A percentile compares a stretch with the other conserved stretches of the same genome.
These are phyloP conservation scores for Cactoblastis cactorum DNA, from an alignment of 2,888 invertebrate species.

Conservation along the genomic window DNA sequence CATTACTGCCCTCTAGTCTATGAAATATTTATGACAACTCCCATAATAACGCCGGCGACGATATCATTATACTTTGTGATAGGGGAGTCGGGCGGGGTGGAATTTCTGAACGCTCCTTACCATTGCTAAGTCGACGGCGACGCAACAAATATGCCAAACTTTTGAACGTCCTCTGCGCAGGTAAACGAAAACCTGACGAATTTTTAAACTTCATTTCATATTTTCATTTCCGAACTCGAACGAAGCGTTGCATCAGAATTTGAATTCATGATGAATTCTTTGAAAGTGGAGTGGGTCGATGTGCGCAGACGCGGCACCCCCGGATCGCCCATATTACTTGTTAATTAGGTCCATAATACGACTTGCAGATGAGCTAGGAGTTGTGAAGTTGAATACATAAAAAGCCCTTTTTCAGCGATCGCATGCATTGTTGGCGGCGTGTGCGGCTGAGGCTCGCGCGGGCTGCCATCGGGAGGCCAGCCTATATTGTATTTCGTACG, in stretches of 20 bases:
- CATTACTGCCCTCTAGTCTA: conserved; percentile 74
- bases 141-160: conserved; percentile 41
- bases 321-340: conserved; percentile 91
- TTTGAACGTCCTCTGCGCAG: conserved; percentile 49
- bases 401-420: conserved; percentile 83
- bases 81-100: conserved; percentile 76
- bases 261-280: conserved; percentile 26
- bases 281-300: conserved; percentile 30
- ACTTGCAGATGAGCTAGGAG: conserved; percentile 91
- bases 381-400: conserved; percentile 84
- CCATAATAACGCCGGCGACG: conserved; percentile 77
- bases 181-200: conserved; percentile 46
- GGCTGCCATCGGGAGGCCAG: conserved; percentile 49
- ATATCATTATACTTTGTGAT: conserved; percentile 82
- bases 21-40: conserved; percentile 79
- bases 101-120: conserved; percentile 78
- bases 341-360: conserved; percentile 94
- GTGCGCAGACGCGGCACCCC: conserved; percentile 79
- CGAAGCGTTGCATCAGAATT: conserved; percentile 17
- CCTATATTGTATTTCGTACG: conserved; percentile 72
- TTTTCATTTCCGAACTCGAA: conserved; percentile 29
- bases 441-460: conserved; percentile 35
- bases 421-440: conserved; percentile 66
- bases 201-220: conserved; percentile 36
- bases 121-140: conserved; percentile 71